These are phyloP conservation scores for Anhinga rufa DNA, from an alignment of 2,113 vertebrate species.

Conservation along the genomic window DNA sequence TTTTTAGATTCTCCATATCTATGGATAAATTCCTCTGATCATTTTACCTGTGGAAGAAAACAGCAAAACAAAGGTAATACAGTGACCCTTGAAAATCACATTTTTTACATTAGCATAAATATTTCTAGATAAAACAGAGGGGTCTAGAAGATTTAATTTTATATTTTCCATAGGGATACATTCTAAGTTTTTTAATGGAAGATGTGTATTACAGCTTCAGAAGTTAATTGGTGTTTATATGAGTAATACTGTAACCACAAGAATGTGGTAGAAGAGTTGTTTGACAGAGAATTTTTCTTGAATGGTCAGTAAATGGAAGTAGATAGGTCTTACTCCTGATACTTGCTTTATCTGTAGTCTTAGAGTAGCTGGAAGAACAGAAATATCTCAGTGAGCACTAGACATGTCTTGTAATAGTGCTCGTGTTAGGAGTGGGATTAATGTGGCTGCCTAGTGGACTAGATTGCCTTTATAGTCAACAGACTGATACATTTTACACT, in stretches of 20 bases:
- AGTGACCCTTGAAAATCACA: not conserved
- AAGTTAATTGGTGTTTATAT: not conserved
- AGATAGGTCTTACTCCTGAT: not conserved
- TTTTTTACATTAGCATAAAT: not conserved
- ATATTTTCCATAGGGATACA: not conserved
- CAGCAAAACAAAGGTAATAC: not conserved
- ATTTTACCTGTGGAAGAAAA: not conserved
- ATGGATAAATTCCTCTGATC: not conserved
- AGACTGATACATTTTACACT: not conserved
- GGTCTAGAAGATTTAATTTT: not conserved
- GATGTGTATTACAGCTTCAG: not conserved
- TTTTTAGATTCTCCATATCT: not conserved
- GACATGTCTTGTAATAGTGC: not conserved
- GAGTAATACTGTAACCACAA: not conserved
- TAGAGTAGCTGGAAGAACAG: not conserved
- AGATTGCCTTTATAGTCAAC: not conserved
- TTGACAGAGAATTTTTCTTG: not conserved
- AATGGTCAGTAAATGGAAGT: not conserved
- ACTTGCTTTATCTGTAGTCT: not conserved
- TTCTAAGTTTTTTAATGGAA: not conserved
- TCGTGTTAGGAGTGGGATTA: not conserved
- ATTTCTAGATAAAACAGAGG: not conserved
- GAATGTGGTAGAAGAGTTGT: not conserved
- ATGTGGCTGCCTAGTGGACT: not conserved
- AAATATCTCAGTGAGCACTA: not conserved